Percentiles rank a stretch among this genome's conserved stretches.
Evolutionary conservation across 2,888 invertebrate genomes (phyloP).

Genomic region (Xiphydria camelus): DNA sequence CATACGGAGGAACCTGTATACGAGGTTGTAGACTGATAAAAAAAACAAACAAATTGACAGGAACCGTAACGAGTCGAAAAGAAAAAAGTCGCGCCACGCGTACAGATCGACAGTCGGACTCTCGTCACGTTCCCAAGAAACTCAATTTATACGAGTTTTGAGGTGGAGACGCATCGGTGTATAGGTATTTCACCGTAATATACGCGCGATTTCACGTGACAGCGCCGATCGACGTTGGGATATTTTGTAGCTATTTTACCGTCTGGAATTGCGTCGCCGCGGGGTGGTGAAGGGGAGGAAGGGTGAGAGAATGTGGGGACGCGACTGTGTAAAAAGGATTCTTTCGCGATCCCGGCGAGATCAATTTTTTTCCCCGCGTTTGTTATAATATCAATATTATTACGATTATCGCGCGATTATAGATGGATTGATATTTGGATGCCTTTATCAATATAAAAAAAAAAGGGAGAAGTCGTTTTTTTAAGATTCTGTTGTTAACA

Average conservation of each 20-base stretch:
- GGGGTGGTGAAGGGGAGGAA: no score
- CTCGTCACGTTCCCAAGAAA: no score
- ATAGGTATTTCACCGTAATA: no score
- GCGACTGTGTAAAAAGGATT: constrained; percentile 7
- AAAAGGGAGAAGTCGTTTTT: constrained; percentile 27
- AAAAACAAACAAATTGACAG: constrained; percentile 7
- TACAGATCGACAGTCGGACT: no score
- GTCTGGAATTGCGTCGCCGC: constrained; percentile 13
- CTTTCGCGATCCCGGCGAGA: no score
- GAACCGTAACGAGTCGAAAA: no score
- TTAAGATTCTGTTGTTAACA: constrained; percentile 28
- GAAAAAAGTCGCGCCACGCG: no score
- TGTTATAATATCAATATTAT: constrained; percentile 36
- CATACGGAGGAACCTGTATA: constrained; percentile 25
- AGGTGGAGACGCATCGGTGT: no score
- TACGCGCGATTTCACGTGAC: no score
- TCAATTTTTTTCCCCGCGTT: constrained; percentile 25
- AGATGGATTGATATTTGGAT: constrained; percentile 37
- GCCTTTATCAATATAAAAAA: constrained; percentile 34
- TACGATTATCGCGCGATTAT: constrained; percentile 39
- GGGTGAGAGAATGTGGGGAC: no score
- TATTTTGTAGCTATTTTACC: constrained; percentile 24
- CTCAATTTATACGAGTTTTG: no score
- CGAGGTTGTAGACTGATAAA: constrained; percentile 19
- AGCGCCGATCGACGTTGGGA: constrained; percentile 20